A percentile compares a stretch with the other conserved stretches of the same genome.
Evolutionary conservation across 2,797 vertebrate genomes (phyloP).

Genomic region (Trachurus trachurus): DNA sequence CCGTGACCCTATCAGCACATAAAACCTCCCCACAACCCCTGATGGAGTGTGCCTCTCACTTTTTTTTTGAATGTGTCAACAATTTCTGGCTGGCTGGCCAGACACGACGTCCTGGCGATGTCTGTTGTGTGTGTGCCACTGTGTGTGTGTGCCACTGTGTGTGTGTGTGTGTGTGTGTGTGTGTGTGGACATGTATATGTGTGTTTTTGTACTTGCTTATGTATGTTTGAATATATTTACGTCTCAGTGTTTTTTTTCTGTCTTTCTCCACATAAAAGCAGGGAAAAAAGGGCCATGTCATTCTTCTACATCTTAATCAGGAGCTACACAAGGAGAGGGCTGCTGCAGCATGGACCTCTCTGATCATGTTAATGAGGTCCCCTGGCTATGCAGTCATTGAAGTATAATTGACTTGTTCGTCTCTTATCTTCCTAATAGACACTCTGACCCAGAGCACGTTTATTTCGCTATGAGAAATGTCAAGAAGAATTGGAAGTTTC

Average conservation of each 20-base stretch:
- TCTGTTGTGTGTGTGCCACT: constrained; percentile 54
- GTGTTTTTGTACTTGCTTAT: constrained; percentile 49
- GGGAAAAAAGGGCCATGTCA: constrained; percentile 92
- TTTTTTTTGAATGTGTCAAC: constrained; percentile 88
- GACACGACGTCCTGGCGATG: constrained; percentile 79
- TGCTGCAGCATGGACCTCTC: constrained; percentile 89
- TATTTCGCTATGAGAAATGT: constrained; percentile 99
- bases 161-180: constrained; percentile 39
- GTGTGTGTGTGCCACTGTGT: constrained; percentile 52
- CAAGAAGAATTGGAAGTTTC: constrained; percentile 98
- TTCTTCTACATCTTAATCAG: constrained; percentile 96
- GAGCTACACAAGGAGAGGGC: constrained; percentile 91
- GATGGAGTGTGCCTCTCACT: constrained; percentile 86
- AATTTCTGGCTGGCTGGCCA: constrained; percentile 91
- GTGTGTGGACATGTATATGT: constrained; percentile 44
- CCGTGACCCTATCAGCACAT: constrained; percentile 88
- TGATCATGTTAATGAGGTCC: constrained; percentile 99
- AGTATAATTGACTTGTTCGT: constrained; percentile 99
- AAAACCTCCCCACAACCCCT: constrained; percentile 84
- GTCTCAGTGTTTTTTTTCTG: constrained; percentile 52
- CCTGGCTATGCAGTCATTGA: constrained; percentile 99
- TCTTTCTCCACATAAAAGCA: constrained; percentile 68
- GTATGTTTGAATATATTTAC: constrained; percentile 77
- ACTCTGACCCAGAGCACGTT: constrained; percentile 94
- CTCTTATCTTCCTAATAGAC: constrained; percentile 99